phyloP scores from a whole-genome alignment of 2,888 invertebrate genomes.

The Aspidapion aeneum region DNA sequence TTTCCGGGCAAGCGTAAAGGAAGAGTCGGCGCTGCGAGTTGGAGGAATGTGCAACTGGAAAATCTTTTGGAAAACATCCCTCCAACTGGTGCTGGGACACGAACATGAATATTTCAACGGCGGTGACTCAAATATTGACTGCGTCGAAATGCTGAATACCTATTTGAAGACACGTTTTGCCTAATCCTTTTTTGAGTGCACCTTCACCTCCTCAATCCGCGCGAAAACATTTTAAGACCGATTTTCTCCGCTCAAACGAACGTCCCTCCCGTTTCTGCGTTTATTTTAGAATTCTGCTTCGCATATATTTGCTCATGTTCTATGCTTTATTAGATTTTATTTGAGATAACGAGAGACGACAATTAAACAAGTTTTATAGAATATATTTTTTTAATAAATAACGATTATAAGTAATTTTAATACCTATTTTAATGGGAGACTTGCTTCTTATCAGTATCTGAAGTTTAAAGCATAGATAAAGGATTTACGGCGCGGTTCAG shows the following conservation, averaged over 20 bases:
- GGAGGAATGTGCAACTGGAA: constrained; percentile 30
- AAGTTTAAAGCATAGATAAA: too few species aligned
- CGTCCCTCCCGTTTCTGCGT: neutral
- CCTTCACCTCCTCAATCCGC: neutral
- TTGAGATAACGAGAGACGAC: too few species aligned
- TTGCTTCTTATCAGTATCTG: too few species aligned
- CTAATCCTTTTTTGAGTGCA: constrained; percentile 22
- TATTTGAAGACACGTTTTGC: constrained; percentile 26
- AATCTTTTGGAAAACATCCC: constrained; percentile 34
- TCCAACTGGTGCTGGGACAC: constrained; percentile 40
- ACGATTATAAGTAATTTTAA: too few species aligned
- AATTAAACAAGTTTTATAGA: too few species aligned
- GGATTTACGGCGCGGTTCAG: too few species aligned
- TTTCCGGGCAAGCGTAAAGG: too few species aligned
- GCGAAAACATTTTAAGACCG: neutral
- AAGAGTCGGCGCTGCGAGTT: too few species aligned
- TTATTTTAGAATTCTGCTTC: neutral
- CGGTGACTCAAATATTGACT: constrained; percentile 25
- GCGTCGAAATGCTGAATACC: constrained; percentile 24
- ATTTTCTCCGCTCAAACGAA: neutral
- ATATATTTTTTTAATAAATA: too few species aligned
- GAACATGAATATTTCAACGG: constrained; percentile 43
- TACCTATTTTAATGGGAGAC: too few species aligned
- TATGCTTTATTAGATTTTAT: too few species aligned
- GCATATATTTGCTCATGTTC: too few species aligned